These are phyloP conservation scores for Nothoprocta perdicaria DNA, from an alignment of 2,113 vertebrate species.

Conservation along the genomic window DNA sequence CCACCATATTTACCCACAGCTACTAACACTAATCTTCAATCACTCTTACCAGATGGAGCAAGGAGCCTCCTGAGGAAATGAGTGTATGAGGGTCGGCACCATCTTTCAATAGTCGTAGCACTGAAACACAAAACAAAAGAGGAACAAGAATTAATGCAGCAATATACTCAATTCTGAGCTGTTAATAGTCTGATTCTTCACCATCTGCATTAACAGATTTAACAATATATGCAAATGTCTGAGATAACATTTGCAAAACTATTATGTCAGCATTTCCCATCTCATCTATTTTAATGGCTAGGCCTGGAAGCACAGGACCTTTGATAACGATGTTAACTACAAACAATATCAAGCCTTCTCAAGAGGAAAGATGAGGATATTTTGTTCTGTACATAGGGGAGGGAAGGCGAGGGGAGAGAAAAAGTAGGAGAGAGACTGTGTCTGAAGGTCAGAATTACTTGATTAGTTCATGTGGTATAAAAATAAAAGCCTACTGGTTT, in stretches of 20 bases:
- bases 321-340: constrained; percentile 19
- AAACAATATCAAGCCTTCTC: not conserved
- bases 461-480: not conserved
- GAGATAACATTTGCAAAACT: not conserved
- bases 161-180: not conserved
- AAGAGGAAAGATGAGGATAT: not conserved
- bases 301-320: constrained; percentile 18
- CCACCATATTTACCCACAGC: not conserved
- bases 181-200: not conserved
- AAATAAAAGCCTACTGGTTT: not conserved
- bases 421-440: not conserved
- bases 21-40: not conserved
- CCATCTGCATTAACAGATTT: not conserved
- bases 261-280: not conserved
- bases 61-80: constrained; percentile 87
- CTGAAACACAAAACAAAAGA: constrained; percentile 79
- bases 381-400: not conserved
- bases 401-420: not conserved
- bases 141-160: constrained; percentile 40
- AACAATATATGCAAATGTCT: not conserved
- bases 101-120: constrained; percentile 89
- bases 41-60: constrained; percentile 93
- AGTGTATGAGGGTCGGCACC: constrained; percentile 83
- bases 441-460: not conserved
- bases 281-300: constrained; percentile 24